Evolutionary conservation across 1,140 invertebrate species (phyloP), one percentile per base, ranked within the genome.

Genomic region (Lepeophtheirus salmonis): DNA sequence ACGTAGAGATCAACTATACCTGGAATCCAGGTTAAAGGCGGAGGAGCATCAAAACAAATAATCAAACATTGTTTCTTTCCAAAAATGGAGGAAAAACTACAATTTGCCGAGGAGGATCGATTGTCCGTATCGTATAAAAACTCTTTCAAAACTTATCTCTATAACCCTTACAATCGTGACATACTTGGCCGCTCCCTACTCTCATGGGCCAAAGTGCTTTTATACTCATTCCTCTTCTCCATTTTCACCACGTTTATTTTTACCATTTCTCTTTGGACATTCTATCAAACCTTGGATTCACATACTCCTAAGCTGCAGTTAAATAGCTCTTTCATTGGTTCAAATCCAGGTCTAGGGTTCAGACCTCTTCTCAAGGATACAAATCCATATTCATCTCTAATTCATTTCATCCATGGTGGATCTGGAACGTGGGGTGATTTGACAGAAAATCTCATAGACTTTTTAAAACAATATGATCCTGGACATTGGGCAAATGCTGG

Each of bases 271-370:
- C 52, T 54, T 3, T 54, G 52, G 52, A 22, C 21, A 17, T 54
- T 54, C 52, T 54, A 16, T 22, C 52, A 54, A 22, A 54, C 52
- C 52, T n/a, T 54, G 52, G 52, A 54, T 22, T 20, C 18, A n/a
- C 23, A 54, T 22, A 54, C 52, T n/a, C 52, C 52, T 22, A 54
- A 22, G 23, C 52, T 54, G 17, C 52, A 54, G 23, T 20, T 22
- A 14, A 20, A 17, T 22, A 18, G n/a, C 16, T 54, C 52, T 2
- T 54, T 20, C 52, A 54, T 54, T 54, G 52, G 52, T 14, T 14
- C 17, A 17, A 54, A 54, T 20, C 52, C 52, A n/a, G 52, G 52
- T 2, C 52, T 54, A 16, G 52, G 52, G 16, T 54, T 20, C 22
- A 16, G 52, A 2, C 52, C 52, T 22, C 18, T 54, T 17, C 18